Percentiles rank a stretch among this genome's conserved stretches.
Evolutionary conservation across 2,888 invertebrate genomes (phyloP).

Genomic region (Phragmatobia fuliginosa): DNA sequence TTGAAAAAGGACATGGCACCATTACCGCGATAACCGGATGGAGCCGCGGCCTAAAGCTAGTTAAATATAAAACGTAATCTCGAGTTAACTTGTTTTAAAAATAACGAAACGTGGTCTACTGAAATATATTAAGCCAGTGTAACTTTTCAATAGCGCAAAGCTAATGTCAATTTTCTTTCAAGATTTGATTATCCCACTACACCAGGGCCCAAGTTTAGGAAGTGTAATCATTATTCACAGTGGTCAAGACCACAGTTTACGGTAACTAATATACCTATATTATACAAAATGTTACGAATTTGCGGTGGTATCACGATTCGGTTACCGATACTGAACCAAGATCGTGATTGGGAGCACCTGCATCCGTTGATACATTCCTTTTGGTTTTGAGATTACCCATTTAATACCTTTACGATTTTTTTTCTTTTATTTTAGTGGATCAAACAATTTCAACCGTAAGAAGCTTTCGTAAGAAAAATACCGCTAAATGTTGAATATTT

Average conservation of each 20-base stretch:
- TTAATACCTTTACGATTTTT: neutral
- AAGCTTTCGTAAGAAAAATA: neutral
- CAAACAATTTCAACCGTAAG: neutral
- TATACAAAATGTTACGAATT: neutral
- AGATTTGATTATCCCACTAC: no score
- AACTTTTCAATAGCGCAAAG: neutral
- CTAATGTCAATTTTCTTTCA: neutral
- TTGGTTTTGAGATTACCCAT: neutral
- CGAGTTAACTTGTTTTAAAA: no score
- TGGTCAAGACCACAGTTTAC: neutral
- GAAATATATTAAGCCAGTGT: no score
- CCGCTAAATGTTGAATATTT: neutral
- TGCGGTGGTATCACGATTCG: neutral
- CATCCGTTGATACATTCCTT: neutral
- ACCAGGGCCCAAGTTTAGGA: neutral
- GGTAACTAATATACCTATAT: neutral
- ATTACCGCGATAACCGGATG: no score
- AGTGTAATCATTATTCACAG: neutral
- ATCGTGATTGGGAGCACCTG: conserved; percentile 10
- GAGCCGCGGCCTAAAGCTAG: no score
- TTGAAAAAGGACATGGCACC: no score
- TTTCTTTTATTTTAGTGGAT: neutral
- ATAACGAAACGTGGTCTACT: no score
- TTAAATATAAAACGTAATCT: no score
- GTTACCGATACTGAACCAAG: neutral